phyloP scores from a whole-genome alignment of 2,888 invertebrate genomes.

The Argyresthia goedartella region DNA sequence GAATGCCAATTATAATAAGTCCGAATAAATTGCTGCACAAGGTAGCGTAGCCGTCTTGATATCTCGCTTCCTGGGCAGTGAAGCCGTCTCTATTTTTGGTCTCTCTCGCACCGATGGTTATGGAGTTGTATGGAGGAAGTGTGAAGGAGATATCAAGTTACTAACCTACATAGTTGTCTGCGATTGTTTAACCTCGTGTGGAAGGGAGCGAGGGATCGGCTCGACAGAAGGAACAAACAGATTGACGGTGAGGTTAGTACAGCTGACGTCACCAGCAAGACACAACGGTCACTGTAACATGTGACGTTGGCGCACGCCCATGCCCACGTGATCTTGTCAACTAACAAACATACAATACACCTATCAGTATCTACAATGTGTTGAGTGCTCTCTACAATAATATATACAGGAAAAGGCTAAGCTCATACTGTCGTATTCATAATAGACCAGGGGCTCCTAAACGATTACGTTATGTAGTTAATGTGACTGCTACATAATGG shows the following conservation, averaged over 20 bases:
- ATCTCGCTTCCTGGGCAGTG: constrained; percentile 1
- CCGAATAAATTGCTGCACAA: constrained; percentile 4
- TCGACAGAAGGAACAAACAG: constrained; percentile 32
- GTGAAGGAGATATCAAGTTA: not conserved
- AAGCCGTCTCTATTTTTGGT: not conserved
- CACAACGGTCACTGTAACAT: constrained; percentile 17
- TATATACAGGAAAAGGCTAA: not conserved
- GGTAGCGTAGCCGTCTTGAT: not conserved
- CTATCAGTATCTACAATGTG: not conserved
- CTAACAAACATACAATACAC: not conserved
- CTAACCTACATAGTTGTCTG: constrained; percentile 11
- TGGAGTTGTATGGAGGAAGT: not conserved
- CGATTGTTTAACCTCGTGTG: constrained; percentile 50
- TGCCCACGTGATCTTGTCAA: not conserved
- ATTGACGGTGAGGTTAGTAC: constrained; percentile 43
- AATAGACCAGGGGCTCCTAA: too few relatives aligned
- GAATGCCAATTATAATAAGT: constrained; percentile 6
- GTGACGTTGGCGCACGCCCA: constrained; percentile 45
- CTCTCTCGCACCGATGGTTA: not conserved
- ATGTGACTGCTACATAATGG: too few relatives aligned
- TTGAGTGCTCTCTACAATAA: too few relatives aligned
- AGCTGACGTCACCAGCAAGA: constrained; percentile 16
- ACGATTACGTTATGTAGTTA: too few relatives aligned
- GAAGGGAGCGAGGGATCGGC: constrained; percentile 31
- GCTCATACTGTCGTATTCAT: too few relatives aligned